phyloP scores from a whole-genome alignment of 2,113 vertebrate species.

The Lasiurus cinereus region DNA sequence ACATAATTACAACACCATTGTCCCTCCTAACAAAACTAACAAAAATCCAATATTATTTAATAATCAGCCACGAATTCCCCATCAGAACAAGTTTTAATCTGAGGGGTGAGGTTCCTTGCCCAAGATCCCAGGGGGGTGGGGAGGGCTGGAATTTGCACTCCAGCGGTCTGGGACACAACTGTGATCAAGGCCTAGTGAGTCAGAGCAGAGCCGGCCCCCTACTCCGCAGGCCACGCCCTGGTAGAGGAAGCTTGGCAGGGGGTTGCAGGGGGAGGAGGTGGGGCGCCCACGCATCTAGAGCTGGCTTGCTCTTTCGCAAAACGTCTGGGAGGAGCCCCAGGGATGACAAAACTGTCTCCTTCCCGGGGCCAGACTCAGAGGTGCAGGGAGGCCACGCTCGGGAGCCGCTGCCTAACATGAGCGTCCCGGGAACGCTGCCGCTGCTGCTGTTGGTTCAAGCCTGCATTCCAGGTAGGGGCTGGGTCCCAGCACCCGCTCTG shows the following conservation, averaged over 20 bases:
- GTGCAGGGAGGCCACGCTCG: background rate
- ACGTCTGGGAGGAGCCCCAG: slow-evolving; percentile 64
- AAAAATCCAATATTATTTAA: background rate
- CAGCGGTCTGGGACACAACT: background rate
- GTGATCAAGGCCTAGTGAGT: background rate
- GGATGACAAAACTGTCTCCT: slow-evolving; percentile 65
- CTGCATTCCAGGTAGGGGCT: slow-evolving; percentile 68
- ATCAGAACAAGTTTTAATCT: background rate
- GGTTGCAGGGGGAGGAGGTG: background rate
- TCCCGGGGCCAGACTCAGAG: background rate
- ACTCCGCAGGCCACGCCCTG: background rate
- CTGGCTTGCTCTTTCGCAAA: slow-evolving; percentile 67
- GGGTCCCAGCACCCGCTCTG: background rate
- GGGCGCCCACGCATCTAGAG: slow-evolving; percentile 5
- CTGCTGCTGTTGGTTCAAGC: background rate
- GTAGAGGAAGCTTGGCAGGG: slow-evolving; percentile 10
- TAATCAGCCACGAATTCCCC: background rate
- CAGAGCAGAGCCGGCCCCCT: background rate
- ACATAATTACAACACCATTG: background rate
- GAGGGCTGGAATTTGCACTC: background rate
- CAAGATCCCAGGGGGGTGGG: background rate
- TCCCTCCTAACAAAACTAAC: background rate
- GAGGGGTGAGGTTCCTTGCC: background rate
- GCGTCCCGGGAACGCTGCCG: background rate
- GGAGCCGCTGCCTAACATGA: slow-evolving; percentile 57